Evolutionary conservation across 2,113 vertebrate genomes (phyloP), one percentile per base, ranked within the genome.

Genomic region (Crotalus horridus): DNA sequence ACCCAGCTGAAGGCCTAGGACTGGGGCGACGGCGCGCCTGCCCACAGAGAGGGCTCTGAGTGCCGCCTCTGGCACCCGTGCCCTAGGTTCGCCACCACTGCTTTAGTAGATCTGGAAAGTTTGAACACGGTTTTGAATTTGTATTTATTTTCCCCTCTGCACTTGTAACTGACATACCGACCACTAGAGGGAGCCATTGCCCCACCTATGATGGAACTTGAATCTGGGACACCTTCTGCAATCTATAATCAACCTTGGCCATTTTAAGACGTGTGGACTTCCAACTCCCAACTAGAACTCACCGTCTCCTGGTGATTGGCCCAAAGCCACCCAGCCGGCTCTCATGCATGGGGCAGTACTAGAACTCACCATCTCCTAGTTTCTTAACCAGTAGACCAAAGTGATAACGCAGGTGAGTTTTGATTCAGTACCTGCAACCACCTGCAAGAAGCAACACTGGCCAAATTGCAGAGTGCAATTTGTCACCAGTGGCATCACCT

Each of bases 371-470:
- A 1, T n/a, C 29, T n/a, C 61, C 61, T 69, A 69, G 61, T 69
- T 69, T 69, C 29, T 69, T n/a, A n/a, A 69, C 6, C 29, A 15
- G 29, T n/a, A n/a, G 29, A 39, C 69, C 26, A 39, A 74, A 20
- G n/a, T 3, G 33, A 7, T 81, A 8, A 51, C 0, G 6, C n/a
- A 2, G 12, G 5, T 51, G 39, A 20, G 17, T 8, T 39, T 39
- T 0, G 6, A 2, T 3, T 81, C 33, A 81, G 3, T 0, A 3
- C 0, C 17, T 20, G 33, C n/a, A 39, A 39, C 17, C 69, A 7
- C 6, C 46, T 46, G 15, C 69, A 20, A 33, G 69, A 33, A 74
- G n/a, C 69, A 39, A 20, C 39, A 33, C 5, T 8, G 69, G 64
- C 15, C 69, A 39, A 20, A 6, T 9, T 39, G 69, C 15, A 81